Percentiles rank a stretch among this genome's conserved stretches.
These are phyloP conservation scores for Tribolium castaneum DNA, from an alignment of 1,140 invertebrate species.

Conservation along the genomic window DNA sequence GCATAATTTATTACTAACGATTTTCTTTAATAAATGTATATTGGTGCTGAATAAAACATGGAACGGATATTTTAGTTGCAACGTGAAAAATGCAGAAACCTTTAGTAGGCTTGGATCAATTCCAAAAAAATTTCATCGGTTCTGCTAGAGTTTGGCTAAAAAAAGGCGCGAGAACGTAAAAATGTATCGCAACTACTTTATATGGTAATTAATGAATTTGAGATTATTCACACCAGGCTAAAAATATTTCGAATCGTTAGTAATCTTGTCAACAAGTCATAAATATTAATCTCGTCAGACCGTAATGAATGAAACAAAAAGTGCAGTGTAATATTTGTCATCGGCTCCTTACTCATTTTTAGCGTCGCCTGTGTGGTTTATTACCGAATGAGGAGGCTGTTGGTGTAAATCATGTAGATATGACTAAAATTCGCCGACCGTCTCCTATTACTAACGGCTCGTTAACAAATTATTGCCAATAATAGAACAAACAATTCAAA, in stretches of 20 bases:
- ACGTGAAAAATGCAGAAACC: no score
- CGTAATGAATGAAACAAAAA: slow-evolving; percentile 10
- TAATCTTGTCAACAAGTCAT: neutral
- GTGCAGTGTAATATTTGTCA: slow-evolving; percentile 15
- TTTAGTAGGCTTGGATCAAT: no score
- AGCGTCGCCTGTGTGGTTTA: slow-evolving; percentile 1
- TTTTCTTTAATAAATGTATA: no score
- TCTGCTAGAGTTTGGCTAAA: neutral
- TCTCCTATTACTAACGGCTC: neutral
- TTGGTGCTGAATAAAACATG: no score
- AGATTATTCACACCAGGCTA: slow-evolving; percentile 1
- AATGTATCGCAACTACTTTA: neutral
- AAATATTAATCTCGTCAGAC: neutral
- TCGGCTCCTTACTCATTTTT: slow-evolving; percentile 4
- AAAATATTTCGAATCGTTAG: neutral
- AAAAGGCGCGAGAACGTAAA: neutral
- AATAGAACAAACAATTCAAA: neutral
- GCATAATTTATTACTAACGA: no score
- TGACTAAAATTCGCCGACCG: neutral
- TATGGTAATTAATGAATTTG: neutral
- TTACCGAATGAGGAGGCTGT: neutral
- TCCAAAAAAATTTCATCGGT: no score
- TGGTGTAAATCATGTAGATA: neutral
- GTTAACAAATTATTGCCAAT: slow-evolving; percentile 26
- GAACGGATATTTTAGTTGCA: no score